Conservation (phyloP, 2,113 vertebrate genomes). For the human (Homo sapiens) region GRCh38 chr16:21261001-21261500, state of each 20-base stretch:
- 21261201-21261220: conserved; percentile 42
- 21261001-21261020: neutral
- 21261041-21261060: neutral
- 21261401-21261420: neutral
- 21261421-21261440: neutral
- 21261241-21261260: conserved; percentile 90
- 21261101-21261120: neutral
- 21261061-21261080: neutral
- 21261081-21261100: neutral
- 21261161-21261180: neutral
- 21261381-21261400: neutral
- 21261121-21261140: conserved; percentile 37
- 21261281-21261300: conserved; percentile 87
- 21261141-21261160: neutral
- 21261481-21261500: neutral
- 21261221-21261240: conserved; percentile 36
- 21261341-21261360: conserved; percentile 63
- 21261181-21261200: neutral
- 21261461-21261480: neutral
- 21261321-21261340: conserved; percentile 95
- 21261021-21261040: neutral
- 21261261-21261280: conserved; percentile 97
- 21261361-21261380: neutral
- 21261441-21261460: neutral
- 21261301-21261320: conserved; percentile 94